Conservation (phyloP, 2,797 vertebrate genomes). For the Potorous gilbertii region DNA sequence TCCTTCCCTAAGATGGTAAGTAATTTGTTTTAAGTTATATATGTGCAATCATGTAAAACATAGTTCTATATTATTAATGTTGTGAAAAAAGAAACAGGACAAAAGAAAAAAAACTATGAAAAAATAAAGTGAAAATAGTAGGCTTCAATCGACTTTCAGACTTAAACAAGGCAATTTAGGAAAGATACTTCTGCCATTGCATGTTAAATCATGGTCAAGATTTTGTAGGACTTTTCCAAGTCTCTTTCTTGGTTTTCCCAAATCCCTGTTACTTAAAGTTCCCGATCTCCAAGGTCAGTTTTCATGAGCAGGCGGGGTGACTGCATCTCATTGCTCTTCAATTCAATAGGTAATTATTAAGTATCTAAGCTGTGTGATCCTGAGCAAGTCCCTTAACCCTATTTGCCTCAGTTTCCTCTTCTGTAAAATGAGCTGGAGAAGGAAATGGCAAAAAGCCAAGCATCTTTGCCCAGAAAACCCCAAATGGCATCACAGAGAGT, state of each 20-base stretch:
- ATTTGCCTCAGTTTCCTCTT: neutral
- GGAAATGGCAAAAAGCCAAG: neutral
- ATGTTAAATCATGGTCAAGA: neutral
- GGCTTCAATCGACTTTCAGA: neutral
- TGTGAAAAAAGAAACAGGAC: too few relatives aligned
- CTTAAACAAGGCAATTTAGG: neutral
- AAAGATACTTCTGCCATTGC: neutral
- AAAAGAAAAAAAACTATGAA: neutral
- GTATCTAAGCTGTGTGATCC: neutral
- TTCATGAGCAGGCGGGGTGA: slow-evolving; percentile 33
- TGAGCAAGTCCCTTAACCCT: too few relatives aligned
- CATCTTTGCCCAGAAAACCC: neutral
- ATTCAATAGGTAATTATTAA: neutral
- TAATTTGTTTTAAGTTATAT: too few relatives aligned
- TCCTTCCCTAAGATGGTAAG: too few relatives aligned
- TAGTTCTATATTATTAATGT: too few relatives aligned
- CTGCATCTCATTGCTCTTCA: neutral
- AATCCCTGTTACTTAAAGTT: slow-evolving; percentile 17
- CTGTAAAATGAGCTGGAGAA: neutral
- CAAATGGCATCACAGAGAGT: neutral
- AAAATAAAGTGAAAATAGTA: neutral
- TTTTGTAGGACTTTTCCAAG: slow-evolving; percentile 8
- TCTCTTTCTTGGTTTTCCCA: neutral
- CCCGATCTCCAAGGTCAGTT: slow-evolving; percentile 4
- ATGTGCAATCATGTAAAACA: too few relatives aligned